phyloP scores from a whole-genome alignment of 2,113 vertebrate genomes.

The Cyprinodon variegatus region DNA sequence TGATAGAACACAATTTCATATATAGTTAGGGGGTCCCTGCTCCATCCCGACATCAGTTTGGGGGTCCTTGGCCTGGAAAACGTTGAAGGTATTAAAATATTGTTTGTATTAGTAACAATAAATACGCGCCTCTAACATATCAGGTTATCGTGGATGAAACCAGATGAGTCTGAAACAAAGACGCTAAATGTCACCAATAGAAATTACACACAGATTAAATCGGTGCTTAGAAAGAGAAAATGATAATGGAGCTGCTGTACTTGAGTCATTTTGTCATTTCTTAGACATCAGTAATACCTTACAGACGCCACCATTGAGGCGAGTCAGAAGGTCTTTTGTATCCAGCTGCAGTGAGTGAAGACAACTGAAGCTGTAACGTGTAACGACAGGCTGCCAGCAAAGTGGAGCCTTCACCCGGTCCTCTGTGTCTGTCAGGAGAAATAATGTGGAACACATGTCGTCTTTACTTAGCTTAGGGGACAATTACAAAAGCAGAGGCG shows the following conservation, averaged over 20 bases:
- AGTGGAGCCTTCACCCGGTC: conserved; percentile 51
- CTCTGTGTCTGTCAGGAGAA: conserved; percentile 63
- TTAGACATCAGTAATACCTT: background rate
- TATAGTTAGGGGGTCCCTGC: too few species aligned
- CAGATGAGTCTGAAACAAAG: background rate
- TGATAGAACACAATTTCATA: too few species aligned
- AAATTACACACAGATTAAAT: background rate
- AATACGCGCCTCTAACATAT: too few species aligned
- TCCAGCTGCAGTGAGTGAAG: conserved; percentile 3
- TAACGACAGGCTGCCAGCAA: conserved; percentile 38
- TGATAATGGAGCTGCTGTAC: background rate
- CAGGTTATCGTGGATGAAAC: background rate
- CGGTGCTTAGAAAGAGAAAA: background rate
- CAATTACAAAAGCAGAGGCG: conserved; percentile 37
- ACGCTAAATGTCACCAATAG: background rate
- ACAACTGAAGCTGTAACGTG: conserved; percentile 1
- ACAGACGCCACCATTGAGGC: background rate
- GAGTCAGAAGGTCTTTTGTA: background rate
- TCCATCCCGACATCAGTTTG: too few species aligned
- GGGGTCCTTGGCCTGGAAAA: too few species aligned
- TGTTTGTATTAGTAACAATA: background rate
- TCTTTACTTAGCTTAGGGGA: conserved; percentile 53
- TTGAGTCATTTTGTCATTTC: background rate
- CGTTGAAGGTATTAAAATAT: background rate
- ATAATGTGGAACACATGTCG: conserved; percentile 51